Evolutionary conservation across 2,113 vertebrate species (phyloP).

Genomic region (Myrmophylax atrothorax): DNA sequence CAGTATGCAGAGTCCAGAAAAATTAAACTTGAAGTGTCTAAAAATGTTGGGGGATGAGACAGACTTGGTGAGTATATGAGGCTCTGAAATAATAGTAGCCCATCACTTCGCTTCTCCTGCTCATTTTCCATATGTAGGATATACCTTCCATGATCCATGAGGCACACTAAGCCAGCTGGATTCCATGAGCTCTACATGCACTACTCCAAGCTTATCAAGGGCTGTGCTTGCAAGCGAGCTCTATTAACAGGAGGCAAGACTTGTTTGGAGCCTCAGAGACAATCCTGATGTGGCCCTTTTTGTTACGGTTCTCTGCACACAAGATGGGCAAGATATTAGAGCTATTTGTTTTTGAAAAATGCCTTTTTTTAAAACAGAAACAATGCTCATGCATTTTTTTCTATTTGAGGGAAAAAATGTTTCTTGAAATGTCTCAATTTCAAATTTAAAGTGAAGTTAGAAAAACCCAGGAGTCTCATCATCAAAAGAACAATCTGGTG

Average conservation of each 20-base stretch:
- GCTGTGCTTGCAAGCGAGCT: not conserved
- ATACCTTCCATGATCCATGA: not conserved
- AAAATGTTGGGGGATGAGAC: not conserved
- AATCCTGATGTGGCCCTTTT: not conserved
- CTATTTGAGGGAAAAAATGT: not conserved
- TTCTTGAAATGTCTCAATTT: constrained; percentile 17
- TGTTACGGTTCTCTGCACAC: not conserved
- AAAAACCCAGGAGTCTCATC: not conserved
- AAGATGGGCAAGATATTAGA: constrained; percentile 28
- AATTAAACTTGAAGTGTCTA: not conserved
- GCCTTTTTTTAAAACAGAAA: not conserved
- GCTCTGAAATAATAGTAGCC: not conserved
- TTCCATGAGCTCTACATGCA: not conserved
- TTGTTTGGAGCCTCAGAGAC: not conserved
- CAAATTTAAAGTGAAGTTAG: not conserved
- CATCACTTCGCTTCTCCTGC: not conserved
- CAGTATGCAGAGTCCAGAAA: not conserved
- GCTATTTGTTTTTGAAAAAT: constrained; percentile 23
- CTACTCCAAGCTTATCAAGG: not conserved
- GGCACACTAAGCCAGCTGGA: not conserved
- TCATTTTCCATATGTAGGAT: not conserved
- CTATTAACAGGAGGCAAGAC: not conserved
- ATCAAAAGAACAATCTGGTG: not conserved
- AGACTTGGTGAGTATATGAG: not conserved
- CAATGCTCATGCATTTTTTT: not conserved